Percentiles rank a stretch among this genome's conserved stretches.
Evolutionary conservation across 2,113 vertebrate genomes (phyloP).

Genomic region (Dasypus novemcinctus): DNA sequence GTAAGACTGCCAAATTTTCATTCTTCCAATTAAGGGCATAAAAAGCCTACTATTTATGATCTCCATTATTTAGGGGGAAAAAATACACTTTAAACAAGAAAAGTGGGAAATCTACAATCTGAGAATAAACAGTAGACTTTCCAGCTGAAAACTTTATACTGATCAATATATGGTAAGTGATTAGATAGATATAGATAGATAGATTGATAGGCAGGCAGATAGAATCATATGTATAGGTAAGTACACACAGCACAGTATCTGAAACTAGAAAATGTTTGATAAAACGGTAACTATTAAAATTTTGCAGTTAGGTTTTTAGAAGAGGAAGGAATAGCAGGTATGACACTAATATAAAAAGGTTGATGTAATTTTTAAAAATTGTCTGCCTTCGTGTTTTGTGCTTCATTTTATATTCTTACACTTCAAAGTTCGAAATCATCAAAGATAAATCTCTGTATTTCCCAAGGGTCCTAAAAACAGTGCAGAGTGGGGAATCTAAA

Average conservation of each 20-base stretch:
- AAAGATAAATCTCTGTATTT: not conserved
- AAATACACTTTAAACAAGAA: not conserved
- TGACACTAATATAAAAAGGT: not conserved
- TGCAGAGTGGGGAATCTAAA: not conserved
- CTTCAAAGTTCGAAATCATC: not conserved
- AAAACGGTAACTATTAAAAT: not conserved
- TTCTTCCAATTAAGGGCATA: not conserved
- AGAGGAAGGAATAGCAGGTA: not conserved
- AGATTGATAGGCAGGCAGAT: not conserved
- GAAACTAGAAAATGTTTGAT: not conserved
- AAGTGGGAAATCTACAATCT: not conserved
- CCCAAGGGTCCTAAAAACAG: not conserved
- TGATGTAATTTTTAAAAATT: not conserved
- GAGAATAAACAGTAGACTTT: not conserved
- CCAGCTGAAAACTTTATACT: not conserved
- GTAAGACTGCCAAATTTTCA: not conserved
- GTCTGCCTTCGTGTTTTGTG: not conserved
- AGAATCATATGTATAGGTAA: not conserved
- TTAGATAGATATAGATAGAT: too few relatives aligned
- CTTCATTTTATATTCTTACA: slow-evolving; percentile 22
- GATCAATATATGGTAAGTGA: not conserved
- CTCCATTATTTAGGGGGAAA: not conserved
- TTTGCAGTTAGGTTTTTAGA: not conserved
- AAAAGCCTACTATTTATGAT: not conserved
- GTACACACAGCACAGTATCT: not conserved